phyloP scores from a whole-genome alignment of 2,113 vertebrate species.

The Danionella cerebrum region DNA sequence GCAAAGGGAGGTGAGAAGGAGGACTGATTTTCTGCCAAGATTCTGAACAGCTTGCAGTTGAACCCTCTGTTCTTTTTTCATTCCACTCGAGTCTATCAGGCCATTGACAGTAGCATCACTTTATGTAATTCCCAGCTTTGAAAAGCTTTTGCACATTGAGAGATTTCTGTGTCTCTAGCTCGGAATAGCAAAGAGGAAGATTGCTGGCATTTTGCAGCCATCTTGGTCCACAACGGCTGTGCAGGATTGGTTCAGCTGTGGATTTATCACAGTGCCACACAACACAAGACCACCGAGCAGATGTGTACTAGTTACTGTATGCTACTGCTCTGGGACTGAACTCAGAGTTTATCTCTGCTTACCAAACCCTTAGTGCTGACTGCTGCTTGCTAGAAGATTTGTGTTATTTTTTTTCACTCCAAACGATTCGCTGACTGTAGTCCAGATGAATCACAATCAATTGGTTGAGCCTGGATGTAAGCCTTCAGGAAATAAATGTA shows the following conservation, averaged over 20 bases:
- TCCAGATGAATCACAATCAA: neutral
- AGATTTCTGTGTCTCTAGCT: slow-evolving; percentile 61
- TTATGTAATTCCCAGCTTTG: slow-evolving; percentile 75
- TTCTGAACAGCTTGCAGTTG: slow-evolving; percentile 50
- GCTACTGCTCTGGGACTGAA: neutral
- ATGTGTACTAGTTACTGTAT: neutral
- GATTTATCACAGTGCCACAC: slow-evolving; percentile 32
- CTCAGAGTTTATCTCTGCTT: slow-evolving; percentile 18
- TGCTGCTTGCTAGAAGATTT: neutral
- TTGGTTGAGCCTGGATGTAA: slow-evolving; percentile 2
- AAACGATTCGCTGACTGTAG: neutral
- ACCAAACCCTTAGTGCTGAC: neutral
- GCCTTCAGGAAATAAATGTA: neutral
- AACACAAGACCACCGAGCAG: slow-evolving; percentile 33
- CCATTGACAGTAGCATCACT: slow-evolving; percentile 76
- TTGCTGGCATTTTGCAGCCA: slow-evolving; percentile 37
- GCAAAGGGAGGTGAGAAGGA: slow-evolving; percentile 19
- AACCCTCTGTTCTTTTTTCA: slow-evolving; percentile 59
- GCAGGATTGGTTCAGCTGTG: slow-evolving; percentile 28
- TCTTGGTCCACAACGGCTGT: slow-evolving; percentile 35
- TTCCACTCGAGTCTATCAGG: slow-evolving; percentile 70
- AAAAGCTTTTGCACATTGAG: slow-evolving; percentile 69
- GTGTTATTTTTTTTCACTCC: neutral
- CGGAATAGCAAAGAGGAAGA: slow-evolving; percentile 14
- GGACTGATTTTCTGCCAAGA: slow-evolving; percentile 52